Evolutionary conservation across 2,888 invertebrate genomes (phyloP).

Genomic region (Linnaemya tessellans): DNA sequence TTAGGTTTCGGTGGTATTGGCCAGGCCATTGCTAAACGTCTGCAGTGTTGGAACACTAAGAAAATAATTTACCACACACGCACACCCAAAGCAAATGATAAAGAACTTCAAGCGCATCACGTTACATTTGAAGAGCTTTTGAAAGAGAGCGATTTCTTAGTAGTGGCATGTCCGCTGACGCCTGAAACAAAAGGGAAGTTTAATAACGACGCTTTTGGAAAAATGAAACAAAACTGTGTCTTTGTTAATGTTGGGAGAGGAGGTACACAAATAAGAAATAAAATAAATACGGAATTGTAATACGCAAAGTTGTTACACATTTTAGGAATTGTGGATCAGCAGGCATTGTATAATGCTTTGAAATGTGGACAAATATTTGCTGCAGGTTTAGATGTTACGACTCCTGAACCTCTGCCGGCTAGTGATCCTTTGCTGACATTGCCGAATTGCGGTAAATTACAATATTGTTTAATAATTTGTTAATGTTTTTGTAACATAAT

Average conservation of each 20-base stretch:
- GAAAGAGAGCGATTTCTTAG: slow-evolving; percentile 91
- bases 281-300: neutral
- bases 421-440: slow-evolving; percentile 90
- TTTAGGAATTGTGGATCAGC: slow-evolving; percentile 89
- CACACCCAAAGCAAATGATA: slow-evolving; percentile 85
- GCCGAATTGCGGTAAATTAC: slow-evolving; percentile 90
- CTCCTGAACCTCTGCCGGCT: slow-evolving; percentile 94
- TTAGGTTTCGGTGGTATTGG: slow-evolving; percentile 94
- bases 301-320: neutral
- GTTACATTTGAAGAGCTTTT: slow-evolving; percentile 89
- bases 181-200: slow-evolving; percentile 91
- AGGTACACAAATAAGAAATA: slow-evolving; percentile 78
- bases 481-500: neutral
- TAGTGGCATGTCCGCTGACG: slow-evolving; percentile 91
- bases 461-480: neutral
- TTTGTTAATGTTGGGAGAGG: slow-evolving; percentile 95
- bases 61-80: slow-evolving; percentile 90
- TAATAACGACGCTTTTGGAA: slow-evolving; percentile 88
- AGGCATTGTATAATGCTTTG: slow-evolving; percentile 90
- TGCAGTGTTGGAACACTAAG: slow-evolving; percentile 89
- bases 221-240: slow-evolving; percentile 93
- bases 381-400: slow-evolving; percentile 96
- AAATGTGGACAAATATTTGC: slow-evolving; percentile 89
- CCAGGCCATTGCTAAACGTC: slow-evolving; percentile 89
- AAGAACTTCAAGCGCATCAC: slow-evolving; percentile 87